phyloP scores from a whole-genome alignment of 2,113 vertebrate species.

The Gambusia affinis region DNA sequence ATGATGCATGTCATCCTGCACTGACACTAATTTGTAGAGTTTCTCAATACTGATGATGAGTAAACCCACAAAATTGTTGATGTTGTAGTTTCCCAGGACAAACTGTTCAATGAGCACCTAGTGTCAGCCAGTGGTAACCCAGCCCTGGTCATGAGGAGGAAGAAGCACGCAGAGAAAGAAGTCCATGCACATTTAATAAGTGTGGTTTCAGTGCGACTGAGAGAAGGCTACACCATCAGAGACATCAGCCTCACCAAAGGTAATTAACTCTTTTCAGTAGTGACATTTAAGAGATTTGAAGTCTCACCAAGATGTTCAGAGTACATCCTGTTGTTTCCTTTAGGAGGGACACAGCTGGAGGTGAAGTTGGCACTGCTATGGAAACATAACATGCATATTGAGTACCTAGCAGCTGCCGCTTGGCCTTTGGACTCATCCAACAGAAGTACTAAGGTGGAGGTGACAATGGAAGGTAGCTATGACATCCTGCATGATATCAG shows the following conservation, averaged over 20 bases:
- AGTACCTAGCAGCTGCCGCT: constrained; percentile 89
- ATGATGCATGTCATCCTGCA: neutral
- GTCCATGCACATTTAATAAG: constrained; percentile 93
- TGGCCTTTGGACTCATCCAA: constrained; percentile 89
- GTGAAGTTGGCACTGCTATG: constrained; percentile 94
- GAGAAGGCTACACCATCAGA: constrained; percentile 95
- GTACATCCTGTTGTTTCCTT: neutral
- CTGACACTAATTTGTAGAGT: neutral
- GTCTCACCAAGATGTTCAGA: neutral
- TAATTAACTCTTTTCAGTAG: constrained; percentile 45
- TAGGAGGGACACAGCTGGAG: constrained; percentile 92
- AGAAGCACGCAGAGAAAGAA: constrained; percentile 97
- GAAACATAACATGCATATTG: constrained; percentile 99
- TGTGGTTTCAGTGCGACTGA: constrained; percentile 91
- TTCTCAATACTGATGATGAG: neutral
- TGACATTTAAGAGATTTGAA: neutral
- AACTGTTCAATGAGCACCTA: constrained; percentile 95
- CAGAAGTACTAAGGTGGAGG: constrained; percentile 91
- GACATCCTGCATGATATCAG: constrained; percentile 98
- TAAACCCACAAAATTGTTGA: neutral
- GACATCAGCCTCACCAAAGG: constrained; percentile 95
- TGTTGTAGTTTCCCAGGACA: constrained; percentile 90
- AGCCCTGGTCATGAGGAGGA: constrained; percentile 90
- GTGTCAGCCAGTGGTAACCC: constrained; percentile 96
- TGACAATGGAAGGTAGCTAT: constrained; percentile 98